Evolutionary conservation across 2,888 invertebrate genomes (phyloP).

Genomic region (Biston stratarius): DNA sequence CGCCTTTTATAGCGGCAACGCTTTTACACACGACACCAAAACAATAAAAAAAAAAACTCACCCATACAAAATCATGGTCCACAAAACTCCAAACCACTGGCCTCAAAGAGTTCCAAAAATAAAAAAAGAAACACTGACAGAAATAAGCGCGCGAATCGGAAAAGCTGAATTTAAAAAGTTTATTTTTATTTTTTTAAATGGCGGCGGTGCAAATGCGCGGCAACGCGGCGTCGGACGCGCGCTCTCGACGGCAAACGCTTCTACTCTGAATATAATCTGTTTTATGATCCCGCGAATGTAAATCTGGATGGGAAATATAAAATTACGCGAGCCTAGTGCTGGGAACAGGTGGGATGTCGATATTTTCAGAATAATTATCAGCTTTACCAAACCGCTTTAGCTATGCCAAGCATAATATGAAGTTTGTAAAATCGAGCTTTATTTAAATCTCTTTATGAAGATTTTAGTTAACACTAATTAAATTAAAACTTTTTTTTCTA

Average conservation of each 20-base stretch:
- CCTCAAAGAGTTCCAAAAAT: slow-evolving; percentile 49
- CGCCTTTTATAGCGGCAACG: slow-evolving; percentile 23
- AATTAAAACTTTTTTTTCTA: too few species aligned
- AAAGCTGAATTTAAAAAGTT: slow-evolving; percentile 30
- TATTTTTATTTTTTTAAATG: slow-evolving; percentile 44
- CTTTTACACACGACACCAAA: slow-evolving; percentile 53
- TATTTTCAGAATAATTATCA: slow-evolving; percentile 19
- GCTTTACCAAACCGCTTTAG: too few species aligned
- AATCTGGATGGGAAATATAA: slow-evolving; percentile 78
- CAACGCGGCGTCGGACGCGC: slow-evolving; percentile 59
- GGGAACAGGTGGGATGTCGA: slow-evolving; percentile 38
- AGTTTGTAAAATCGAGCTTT: too few species aligned
- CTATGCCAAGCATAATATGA: too few species aligned
- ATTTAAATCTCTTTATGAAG: too few species aligned
- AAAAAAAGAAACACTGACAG: slow-evolving; percentile 32
- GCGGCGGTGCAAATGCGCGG: slow-evolving; percentile 45
- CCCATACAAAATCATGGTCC: slow-evolving; percentile 77
- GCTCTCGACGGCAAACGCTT: slow-evolving; percentile 57
- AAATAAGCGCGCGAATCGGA: slow-evolving; percentile 32
- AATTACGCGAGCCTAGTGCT: slow-evolving; percentile 64
- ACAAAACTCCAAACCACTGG: slow-evolving; percentile 48
- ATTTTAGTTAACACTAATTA: too few species aligned
- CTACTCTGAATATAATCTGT: slow-evolving; percentile 57
- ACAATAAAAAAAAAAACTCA: slow-evolving; percentile 61
- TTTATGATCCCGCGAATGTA: slow-evolving; percentile 62